Percentiles rank a stretch among this genome's conserved stretches.
Conservation (phyloP, 1,140 invertebrate genomes). For the Apis mellifera region DNA sequence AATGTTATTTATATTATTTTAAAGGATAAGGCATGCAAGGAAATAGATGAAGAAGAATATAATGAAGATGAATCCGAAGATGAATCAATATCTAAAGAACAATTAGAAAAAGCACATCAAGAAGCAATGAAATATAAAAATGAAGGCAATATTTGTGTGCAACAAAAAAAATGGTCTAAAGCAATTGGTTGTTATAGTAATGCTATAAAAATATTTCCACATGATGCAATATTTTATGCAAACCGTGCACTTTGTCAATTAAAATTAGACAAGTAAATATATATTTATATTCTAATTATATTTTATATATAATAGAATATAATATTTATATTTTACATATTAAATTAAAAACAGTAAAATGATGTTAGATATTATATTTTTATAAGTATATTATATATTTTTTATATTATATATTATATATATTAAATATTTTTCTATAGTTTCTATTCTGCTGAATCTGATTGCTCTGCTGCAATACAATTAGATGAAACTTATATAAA, state of each 20-base stretch:
- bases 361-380: slow-evolving; percentile 26
- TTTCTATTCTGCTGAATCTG: slow-evolving; percentile 87
- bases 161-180: slow-evolving; percentile 88
- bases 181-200: slow-evolving; percentile 91
- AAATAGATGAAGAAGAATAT: slow-evolving; percentile 83
- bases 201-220: slow-evolving; percentile 89
- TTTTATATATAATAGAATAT: neutral
- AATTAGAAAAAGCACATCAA: slow-evolving; percentile 81
- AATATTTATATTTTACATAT: neutral
- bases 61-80: slow-evolving; percentile 81
- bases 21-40: slow-evolving; percentile 87
- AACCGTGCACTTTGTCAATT: slow-evolving; percentile 94
- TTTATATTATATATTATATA: too few relatives aligned
- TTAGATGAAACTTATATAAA: slow-evolving; percentile 90
- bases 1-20: slow-evolving; percentile 21
- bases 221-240: slow-evolving; percentile 91
- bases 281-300: slow-evolving; percentile 1
- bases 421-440: slow-evolving; percentile 81
- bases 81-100: slow-evolving; percentile 83
- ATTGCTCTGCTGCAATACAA: slow-evolving; percentile 87
- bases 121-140: slow-evolving; percentile 79
- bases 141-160: slow-evolving; percentile 92
- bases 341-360: neutral
- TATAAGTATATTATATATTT: slow-evolving; percentile 17
- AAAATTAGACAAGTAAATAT: slow-evolving; percentile 89